These are phyloP conservation scores for Malurus splendens DNA, from an alignment of 2,797 vertebrate genomes.

Conservation along the genomic window DNA sequence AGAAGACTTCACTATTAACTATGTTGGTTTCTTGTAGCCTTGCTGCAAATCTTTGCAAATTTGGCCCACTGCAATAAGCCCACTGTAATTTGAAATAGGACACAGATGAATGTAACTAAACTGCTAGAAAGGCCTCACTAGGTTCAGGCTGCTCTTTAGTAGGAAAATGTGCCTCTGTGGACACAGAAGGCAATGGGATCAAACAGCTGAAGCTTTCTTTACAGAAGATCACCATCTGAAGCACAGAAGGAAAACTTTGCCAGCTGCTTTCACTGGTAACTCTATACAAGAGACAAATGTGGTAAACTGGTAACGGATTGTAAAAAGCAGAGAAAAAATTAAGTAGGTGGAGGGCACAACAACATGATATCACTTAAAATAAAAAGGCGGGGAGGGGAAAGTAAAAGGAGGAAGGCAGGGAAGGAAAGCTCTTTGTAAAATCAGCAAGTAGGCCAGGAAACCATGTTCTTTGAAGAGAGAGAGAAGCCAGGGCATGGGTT, in stretches of 20 bases:
- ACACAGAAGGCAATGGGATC: not conserved
- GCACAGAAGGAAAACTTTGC: not conserved
- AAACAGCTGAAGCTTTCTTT: not conserved
- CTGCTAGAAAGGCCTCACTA: not conserved
- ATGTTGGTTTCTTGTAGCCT: not conserved
- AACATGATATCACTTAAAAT: not conserved
- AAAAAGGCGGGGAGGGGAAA: not conserved
- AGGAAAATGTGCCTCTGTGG: not conserved
- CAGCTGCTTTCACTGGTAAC: not conserved
- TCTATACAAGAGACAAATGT: not conserved
- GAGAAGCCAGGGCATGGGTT: not conserved
- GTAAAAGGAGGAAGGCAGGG: not conserved
- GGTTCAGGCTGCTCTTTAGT: not conserved
- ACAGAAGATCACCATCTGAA: not conserved
- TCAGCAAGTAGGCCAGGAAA: not conserved
- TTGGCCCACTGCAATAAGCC: not conserved
- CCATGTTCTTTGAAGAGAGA: rapidly evolving
- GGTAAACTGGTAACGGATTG: not conserved
- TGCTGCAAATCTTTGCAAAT: not conserved
- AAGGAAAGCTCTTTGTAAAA: not conserved
- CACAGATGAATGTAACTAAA: not conserved
- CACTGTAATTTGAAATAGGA: not conserved
- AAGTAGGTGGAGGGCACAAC: not conserved
- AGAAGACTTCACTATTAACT: not conserved
- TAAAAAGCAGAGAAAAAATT: not conserved